Base-by-base conservation (phyloP, 2,797 vertebrate genomes). In the Callimico goeldii region DNA sequence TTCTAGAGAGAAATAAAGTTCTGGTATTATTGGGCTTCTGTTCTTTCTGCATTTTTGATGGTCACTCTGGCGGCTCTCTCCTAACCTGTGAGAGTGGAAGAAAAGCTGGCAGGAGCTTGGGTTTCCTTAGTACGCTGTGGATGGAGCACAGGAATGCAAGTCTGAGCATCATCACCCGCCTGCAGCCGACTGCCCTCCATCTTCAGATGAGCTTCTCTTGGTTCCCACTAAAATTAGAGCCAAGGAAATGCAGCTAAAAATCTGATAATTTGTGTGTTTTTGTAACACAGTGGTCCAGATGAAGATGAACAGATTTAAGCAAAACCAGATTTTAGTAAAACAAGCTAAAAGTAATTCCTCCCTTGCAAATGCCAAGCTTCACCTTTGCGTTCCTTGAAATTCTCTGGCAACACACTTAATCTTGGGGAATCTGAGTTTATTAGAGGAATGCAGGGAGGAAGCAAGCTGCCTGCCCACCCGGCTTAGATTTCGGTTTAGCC, bases 381-480 rank as follows among this genome's bases (percentile, higher is more conserved):
- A 91, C 88, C 90, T 93, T 84, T 24, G n/a, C 39, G 52, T 77
- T 84, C 81, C 94, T 96, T 92, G 84, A 97, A 88, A 95, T 95
- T 94, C 75, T 75, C 96, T 97, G 96, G 80, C 91, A 77, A 57
- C 19, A 50, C 33, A 17, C 70, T 88, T 87, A 50, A 95, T 83
- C 70, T 48, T 0, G 67, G 72, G 85, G 82, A 67, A 95, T 97
- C 82, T 96, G 77, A 95, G 76, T 86, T 96, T 90, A 26, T 33
- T 50, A 75, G 70, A 96, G 87, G 87, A 96, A 95, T 88, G 93
- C 30, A 61, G 64, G 94, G 55, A 96, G 82, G 82, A 89, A 84
- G 46, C 67, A 61, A 36, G 39, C 52, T 26, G 70, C 55, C 61
- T 91, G 46, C 39, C 28, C 76, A 91, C n/a, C 39, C 41, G 75